Base-by-base conservation (phyloP, 1,140 invertebrate genomes). In the Phocides pigmalion region DNA sequence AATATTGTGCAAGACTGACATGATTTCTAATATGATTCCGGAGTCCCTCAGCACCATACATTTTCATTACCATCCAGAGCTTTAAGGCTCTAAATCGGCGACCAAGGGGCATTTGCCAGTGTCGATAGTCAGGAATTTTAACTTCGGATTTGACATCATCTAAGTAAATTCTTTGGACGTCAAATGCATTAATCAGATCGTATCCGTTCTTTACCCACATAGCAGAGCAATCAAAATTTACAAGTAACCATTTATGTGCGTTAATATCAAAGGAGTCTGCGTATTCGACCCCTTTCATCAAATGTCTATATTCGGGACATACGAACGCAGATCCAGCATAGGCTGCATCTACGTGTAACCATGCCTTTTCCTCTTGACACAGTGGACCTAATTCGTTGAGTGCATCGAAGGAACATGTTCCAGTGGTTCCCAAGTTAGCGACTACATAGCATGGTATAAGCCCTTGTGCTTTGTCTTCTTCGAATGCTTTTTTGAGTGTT, bases 61-160 rank as follows among this genome's bases (percentile, higher is more conserved):
- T 93, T 66, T 97, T 93, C 49, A 99, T 84, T 0, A 98, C 97
- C 68, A 98, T 98, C 98, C 98, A 99, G 1, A 99, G 87, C 88
- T 99, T 99, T 3, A 99, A 87, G 0, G 98, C 95, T 15, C 98
- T 94, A 79, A 99, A 99, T 71, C 98, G 92, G 51, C 98, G 93
- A 3, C 98, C 97, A 32, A 99, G 86, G 8, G 98, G 95, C 76
- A 99, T 98, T 92, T 98, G 97, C 97, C 98, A 98, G 80, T 99
- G 96, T 93, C 98, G 84, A 75, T 97, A 98, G 81, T 99, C 97
- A 0, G 97, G 97, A 4, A 96, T 94, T 47, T 94, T 91, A 35
- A 94, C 94, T 76, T 94, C 87, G 32, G 95, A 95, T 71, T 95
- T 94, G 49, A 94, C 76, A 72, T 94, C 93, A 81, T 95, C 82